Base-by-base conservation (phyloP, 2,113 vertebrate genomes). In the Amia ocellicauda region DNA sequence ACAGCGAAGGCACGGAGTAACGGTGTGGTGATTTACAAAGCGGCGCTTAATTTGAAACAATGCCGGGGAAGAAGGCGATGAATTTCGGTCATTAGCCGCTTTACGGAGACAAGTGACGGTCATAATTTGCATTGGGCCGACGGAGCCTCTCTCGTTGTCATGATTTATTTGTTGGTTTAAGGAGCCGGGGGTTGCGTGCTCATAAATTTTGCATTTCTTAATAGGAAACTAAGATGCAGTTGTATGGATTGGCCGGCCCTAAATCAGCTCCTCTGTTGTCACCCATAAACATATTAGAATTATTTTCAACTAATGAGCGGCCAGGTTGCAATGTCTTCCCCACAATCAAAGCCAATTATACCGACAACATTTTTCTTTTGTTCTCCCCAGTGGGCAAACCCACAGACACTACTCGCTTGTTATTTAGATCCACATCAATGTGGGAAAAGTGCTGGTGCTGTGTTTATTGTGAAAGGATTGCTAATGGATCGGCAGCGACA, bases 101-200 rank as follows among this genome's bases (percentile, higher is more conserved):
- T 82, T 78, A 79, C 79, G 69, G 75, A 76, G 77, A 74, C 70
- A 63, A 70, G 68, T 64, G 70, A 71, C 68, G 69, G 57, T 36
- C 47, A 53, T 71, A 74, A 81, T 81, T 79, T 81, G 75, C 77
- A 81, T 81, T 68, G 66, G 63, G 69, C 51, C 59, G 71, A 68
- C 62, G 64, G 57, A 63, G 63, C 70, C 58, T 58, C 50, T 60
- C 66, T 68, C 45, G 29, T 67, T 24, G 13, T 43, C 14, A 63
- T 76, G 74, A 81, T 81, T 78, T 78, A 79, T 81, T 66, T 77
- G 79, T 75, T 75, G 73, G 75, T 79, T 79, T 81, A 81, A 81
- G 74, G 73, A 75, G 74, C 68, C 53, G 27, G 54, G 70, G 62
- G 66, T 56, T 49, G 49, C 36, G 45, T 29, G 45, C 66, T 62